These are phyloP conservation scores for Hypocryptadius cinnamomeus DNA, from an alignment of 2,113 vertebrate species.

Conservation along the genomic window DNA sequence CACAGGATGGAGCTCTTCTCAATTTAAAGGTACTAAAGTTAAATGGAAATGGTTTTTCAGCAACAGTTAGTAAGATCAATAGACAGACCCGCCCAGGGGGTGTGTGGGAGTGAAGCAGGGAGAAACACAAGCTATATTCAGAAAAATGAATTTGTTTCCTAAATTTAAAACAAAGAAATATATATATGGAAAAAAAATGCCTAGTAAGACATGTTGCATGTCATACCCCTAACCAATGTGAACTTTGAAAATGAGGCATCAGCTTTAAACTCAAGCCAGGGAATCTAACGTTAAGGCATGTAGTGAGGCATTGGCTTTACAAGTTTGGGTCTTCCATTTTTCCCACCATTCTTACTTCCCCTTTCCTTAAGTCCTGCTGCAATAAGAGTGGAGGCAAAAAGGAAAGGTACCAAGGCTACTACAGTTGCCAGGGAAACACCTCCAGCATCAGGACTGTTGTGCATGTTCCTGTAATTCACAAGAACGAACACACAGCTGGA, in stretches of 20 bases:
- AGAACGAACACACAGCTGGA: fast-evolving
- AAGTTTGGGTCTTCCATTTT: not conserved
- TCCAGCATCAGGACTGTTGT: not conserved
- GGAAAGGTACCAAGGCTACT: not conserved
- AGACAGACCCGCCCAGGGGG: not conserved
- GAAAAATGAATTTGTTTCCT: not conserved
- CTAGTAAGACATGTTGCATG: not conserved
- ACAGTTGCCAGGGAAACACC: not conserved
- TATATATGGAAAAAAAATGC: fast-evolving
- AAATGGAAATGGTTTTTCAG: not conserved
- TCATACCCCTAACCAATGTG: not conserved
- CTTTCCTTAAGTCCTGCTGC: not conserved
- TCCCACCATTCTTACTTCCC: not conserved
- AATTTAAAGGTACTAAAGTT: not conserved
- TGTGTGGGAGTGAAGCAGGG: not conserved
- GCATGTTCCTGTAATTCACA: fast-evolving
- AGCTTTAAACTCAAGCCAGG: not conserved
- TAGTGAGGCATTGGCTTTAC: not conserved
- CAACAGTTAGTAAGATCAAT: not conserved
- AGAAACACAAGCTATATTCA: not conserved
- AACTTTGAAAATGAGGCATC: not conserved
- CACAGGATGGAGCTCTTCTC: not conserved
- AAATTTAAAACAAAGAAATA: not conserved
- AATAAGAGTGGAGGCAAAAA: not conserved
- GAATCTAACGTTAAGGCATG: not conserved